phyloP scores from a whole-genome alignment of 2,797 vertebrate species.

The Orestias chungarensis region DNA sequence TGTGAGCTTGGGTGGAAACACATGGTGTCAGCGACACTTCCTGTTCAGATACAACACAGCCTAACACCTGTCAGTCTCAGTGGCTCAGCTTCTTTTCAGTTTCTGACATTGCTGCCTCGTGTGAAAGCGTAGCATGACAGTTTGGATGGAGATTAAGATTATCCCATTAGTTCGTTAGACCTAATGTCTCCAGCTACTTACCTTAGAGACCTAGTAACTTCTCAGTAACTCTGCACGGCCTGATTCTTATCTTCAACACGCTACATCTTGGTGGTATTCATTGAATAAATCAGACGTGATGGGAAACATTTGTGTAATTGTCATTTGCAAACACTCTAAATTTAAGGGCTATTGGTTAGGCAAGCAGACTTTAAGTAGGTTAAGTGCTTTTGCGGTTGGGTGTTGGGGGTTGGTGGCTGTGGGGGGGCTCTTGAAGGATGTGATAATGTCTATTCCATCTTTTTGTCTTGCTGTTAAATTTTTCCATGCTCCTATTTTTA shows the following conservation, averaged over 20 bases:
- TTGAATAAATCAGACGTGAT: background rate
- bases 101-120: background rate
- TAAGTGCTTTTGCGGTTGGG: too few relatives aligned
- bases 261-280: background rate
- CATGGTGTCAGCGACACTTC: background rate
- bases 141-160: slow-evolving; percentile 21
- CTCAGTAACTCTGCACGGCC: background rate
- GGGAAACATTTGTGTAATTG: background rate
- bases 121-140: slow-evolving; percentile 14
- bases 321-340: background rate
- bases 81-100: background rate
- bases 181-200: slow-evolving; percentile 16
- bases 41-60: background rate
- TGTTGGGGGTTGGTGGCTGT: background rate
- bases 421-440: slow-evolving; percentile 25
- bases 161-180: slow-evolving; percentile 6
- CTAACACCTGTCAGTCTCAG: background rate
- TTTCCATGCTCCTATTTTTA: slow-evolving; percentile 34
- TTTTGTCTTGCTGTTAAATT: slow-evolving; percentile 22
- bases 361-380: slow-evolving; percentile 38
- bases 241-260: slow-evolving; percentile 2
- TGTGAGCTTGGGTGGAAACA: background rate
- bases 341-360: background rate
- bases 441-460: slow-evolving; percentile 40
- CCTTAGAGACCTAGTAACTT: slow-evolving; percentile 14